Percentiles rank a stretch among this genome's conserved stretches.
Evolutionary conservation across 2,113 vertebrate genomes (phyloP).

Genomic region (Marmota flaviventris): DNA sequence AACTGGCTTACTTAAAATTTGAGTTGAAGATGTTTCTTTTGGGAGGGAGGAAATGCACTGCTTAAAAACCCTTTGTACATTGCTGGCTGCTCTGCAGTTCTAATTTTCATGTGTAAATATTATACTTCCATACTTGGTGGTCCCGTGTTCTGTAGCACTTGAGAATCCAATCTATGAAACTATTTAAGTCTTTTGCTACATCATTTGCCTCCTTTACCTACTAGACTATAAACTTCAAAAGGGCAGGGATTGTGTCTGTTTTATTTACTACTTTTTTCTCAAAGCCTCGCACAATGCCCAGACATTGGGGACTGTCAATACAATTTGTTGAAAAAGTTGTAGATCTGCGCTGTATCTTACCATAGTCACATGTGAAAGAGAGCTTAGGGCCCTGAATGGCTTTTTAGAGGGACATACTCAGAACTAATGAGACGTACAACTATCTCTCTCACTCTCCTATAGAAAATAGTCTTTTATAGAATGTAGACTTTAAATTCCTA

Average conservation of each 20-base stretch:
- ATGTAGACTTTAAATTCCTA: background rate
- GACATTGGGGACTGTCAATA: background rate
- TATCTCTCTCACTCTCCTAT: background rate
- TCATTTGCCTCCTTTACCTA: background rate
- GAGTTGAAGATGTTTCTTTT: conserved; percentile 13
- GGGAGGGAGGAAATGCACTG: background rate
- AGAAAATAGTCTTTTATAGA: background rate
- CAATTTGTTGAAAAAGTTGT: background rate
- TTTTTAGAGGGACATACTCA: background rate
- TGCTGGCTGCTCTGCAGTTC: background rate
- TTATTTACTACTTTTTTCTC: background rate
- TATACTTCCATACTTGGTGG: background rate
- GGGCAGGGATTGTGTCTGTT: background rate
- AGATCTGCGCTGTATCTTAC: too few relatives aligned
- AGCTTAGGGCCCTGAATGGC: background rate
- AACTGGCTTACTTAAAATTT: background rate
- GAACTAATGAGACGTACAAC: background rate
- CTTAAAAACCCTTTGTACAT: background rate
- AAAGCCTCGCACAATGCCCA: background rate
- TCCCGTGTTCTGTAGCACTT: background rate
- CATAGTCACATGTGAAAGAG: background rate
- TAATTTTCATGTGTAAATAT: background rate
- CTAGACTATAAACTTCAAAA: background rate
- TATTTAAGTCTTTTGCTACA: background rate
- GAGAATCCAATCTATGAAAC: background rate